These are phyloP conservation scores for Apeira syringaria DNA, from an alignment of 2,888 invertebrate species.

Conservation along the genomic window DNA sequence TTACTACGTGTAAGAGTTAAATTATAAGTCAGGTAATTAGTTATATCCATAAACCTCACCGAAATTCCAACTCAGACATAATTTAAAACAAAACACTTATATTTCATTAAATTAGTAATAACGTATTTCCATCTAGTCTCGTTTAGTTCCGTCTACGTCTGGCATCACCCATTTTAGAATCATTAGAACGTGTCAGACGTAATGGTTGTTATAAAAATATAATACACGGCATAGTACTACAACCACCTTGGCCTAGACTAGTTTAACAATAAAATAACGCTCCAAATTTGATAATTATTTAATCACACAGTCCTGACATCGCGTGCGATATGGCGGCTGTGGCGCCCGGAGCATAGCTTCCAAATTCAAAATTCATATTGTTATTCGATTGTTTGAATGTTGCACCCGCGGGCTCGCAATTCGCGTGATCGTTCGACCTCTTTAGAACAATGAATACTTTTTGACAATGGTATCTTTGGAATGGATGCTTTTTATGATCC, in stretches of 20 bases:
- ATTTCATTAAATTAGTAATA: too few species aligned
- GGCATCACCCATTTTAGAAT: not conserved
- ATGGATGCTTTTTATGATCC: slow-evolving; percentile 27
- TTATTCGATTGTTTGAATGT: slow-evolving; percentile 26
- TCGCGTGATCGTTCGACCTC: slow-evolving; percentile 53
- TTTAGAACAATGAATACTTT: slow-evolving; percentile 42
- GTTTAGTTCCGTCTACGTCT: slow-evolving; percentile 11
- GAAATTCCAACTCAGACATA: too few species aligned
- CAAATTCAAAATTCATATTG: slow-evolving; percentile 51
- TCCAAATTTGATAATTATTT: slow-evolving; percentile 28
- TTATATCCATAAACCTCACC: too few species aligned
- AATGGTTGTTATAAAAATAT: not conserved
- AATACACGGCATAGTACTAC: not conserved
- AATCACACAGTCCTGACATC: slow-evolving; percentile 42
- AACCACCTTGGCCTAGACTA: slow-evolving; percentile 12
- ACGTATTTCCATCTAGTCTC: too few species aligned
- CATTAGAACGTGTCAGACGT: not conserved
- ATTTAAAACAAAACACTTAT: too few species aligned
- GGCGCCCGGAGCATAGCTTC: slow-evolving; percentile 57
- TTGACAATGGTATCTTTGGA: slow-evolving; percentile 31
- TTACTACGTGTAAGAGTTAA: too few species aligned
- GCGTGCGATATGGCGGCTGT: slow-evolving; percentile 69
- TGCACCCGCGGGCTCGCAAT: slow-evolving; percentile 44
- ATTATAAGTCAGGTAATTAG: too few species aligned
- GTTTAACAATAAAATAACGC: slow-evolving; percentile 6